Evolutionary conservation across 2,113 vertebrate species (phyloP), one percentile per base, ranked within the genome.

Genomic region (Coryphaenoides rupestris): DNA sequence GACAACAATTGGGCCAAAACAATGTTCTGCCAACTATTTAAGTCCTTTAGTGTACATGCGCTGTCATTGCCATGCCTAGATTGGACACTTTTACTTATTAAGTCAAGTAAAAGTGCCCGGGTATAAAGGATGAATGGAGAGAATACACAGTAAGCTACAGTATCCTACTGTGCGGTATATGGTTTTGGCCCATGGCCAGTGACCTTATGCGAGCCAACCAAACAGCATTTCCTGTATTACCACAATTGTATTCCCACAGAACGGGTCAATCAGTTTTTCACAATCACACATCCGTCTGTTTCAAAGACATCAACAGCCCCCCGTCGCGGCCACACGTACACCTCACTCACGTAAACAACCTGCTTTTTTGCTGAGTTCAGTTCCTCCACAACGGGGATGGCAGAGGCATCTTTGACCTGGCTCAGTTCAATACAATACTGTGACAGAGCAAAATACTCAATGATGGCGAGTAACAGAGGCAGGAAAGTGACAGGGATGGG

Each of bases 171-270:
- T 58, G 77, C 79, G 73, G 81, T 80, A 80, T 87, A 84, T 84
- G 87, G 86, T 84, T 89, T 81, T 86, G 83, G 76, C 81, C 85
- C 70, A 79, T 84, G 77, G 79, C 87, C 83, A 86, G 64, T 84
- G 83, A 87, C 88, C 88, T 86, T 85, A 83, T 81, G 83, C 84
- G 84, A 88, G 84, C 81, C 76, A 83, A 89, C 85, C 80, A 82
- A 80, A 84, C 80, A 89, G 86, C 85, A 88, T 88, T 89, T 89
- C 88, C 88, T 89, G 88, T 89, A 88, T 89, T 88, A 89, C 79
- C 86, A 79, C 82, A 79, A 80, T 87, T 66, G 69, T 89, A 88
- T 89, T 88, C 85, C 88, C 86, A 89, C 75, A 88, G 86, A 87
- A 87, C 73, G 74, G 70, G 82, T 85, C 78, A 84, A 88, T 87